Conservation (phyloP, 2,113 vertebrate species). For the Apaloderma vittatum region DNA sequence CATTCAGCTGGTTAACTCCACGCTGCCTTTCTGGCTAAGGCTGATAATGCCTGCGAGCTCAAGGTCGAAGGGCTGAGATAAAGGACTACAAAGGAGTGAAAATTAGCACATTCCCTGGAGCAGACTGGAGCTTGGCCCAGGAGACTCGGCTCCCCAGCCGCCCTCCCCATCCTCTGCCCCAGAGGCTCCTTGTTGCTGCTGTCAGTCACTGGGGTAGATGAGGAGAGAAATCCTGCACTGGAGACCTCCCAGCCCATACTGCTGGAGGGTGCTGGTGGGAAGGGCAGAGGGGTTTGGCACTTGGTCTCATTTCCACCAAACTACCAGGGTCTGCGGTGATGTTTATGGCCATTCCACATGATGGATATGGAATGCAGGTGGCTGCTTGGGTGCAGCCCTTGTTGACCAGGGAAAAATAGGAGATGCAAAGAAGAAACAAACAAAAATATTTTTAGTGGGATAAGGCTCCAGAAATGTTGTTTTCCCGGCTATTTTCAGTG, state of each 20-base stretch:
- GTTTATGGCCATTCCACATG: background rate
- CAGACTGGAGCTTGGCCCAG: constrained; percentile 50
- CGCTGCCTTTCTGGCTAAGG: constrained; percentile 37
- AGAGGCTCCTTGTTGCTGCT: constrained; percentile 62
- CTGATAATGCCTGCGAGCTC: constrained; percentile 46
- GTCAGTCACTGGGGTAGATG: constrained; percentile 74
- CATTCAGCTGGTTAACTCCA: constrained; percentile 50
- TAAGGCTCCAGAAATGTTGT: background rate
- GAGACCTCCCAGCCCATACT: background rate
- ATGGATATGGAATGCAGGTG: background rate
- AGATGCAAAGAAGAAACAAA: background rate
- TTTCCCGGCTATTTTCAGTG: background rate
- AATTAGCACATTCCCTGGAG: constrained; percentile 71
- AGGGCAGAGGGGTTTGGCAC: background rate
- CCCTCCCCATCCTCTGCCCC: constrained; percentile 63
- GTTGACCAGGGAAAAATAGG: background rate
- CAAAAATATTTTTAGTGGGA: background rate
- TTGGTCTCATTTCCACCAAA: background rate
- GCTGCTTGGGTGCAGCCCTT: background rate
- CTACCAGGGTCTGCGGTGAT: background rate
- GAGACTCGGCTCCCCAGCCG: background rate
- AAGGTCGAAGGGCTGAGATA: constrained; percentile 72
- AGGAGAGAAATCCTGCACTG: constrained; percentile 75
- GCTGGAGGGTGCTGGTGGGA: background rate
- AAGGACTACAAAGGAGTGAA: constrained; percentile 66